These are phyloP conservation scores for Carduelis carduelis DNA, from an alignment of 2,797 vertebrate species.

Conservation along the genomic window DNA sequence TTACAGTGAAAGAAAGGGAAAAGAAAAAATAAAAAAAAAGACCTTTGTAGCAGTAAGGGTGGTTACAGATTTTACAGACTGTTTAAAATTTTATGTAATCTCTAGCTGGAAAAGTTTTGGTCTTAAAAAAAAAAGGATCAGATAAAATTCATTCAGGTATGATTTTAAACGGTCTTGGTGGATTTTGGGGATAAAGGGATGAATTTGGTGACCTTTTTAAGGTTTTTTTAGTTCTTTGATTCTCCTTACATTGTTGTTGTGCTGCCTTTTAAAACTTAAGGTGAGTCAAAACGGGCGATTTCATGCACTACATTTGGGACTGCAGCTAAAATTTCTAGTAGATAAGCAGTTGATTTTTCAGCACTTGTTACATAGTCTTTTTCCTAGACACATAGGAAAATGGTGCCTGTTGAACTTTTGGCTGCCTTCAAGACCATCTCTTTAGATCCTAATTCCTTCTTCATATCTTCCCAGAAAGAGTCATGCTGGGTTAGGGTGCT, in stretches of 20 bases:
- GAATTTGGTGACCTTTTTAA: not conserved
- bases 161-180: not conserved
- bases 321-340: not conserved
- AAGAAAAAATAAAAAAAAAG: no score
- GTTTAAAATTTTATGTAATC: not conserved
- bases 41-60: not conserved
- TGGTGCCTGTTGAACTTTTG: not conserved
- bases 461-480: not conserved
- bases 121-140: not conserved
- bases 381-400: not conserved
- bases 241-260: not conserved
- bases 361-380: not conserved
- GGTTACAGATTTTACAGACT: not conserved
- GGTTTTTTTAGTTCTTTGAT: not conserved
- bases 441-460: not conserved
- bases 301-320: not conserved
- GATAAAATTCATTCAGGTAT: not conserved
- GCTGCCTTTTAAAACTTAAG: not conserved
- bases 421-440: not conserved
- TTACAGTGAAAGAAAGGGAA: not conserved
- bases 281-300: not conserved
- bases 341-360: not conserved
- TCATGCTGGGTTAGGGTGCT: not conserved
- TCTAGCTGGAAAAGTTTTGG: not conserved
- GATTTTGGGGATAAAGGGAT: not conserved